Evolutionary conservation across 2,113 vertebrate species (phyloP).

Genomic region (Anoplopoma fimbria): DNA sequence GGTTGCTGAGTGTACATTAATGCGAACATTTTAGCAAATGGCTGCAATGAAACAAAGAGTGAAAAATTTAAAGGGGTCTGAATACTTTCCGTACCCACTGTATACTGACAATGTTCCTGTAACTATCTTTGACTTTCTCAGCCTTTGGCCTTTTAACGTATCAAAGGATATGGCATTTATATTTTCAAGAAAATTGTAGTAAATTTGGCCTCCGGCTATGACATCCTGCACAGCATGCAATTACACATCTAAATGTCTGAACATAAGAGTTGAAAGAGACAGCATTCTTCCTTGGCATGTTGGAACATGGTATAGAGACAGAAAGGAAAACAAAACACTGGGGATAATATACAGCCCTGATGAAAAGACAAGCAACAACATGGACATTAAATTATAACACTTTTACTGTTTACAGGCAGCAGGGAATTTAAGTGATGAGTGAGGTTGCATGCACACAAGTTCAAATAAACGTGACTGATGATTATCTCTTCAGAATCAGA

Average conservation of each 20-base stretch:
- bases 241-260: constrained; percentile 71
- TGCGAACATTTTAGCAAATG: too few relatives aligned
- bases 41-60: too few relatives aligned
- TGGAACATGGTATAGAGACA: constrained; percentile 52
- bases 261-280: constrained; percentile 56
- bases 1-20: too few relatives aligned
- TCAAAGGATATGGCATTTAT: constrained; percentile 42
- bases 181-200: constrained; percentile 30
- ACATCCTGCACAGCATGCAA: constrained; percentile 47
- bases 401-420: constrained; percentile 18
- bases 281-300: constrained; percentile 72
- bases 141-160: background rate
- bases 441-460: background rate
- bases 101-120: background rate
- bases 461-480: constrained; percentile 27
- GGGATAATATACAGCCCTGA: constrained; percentile 25
- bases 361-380: constrained; percentile 35
- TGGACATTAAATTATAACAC: constrained; percentile 15
- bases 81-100: too few relatives aligned
- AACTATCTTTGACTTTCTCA: constrained; percentile 8
- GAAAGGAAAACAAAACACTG: constrained; percentile 46
- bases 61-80: too few relatives aligned
- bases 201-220: constrained; percentile 41
- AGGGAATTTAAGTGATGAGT: constrained; percentile 32
- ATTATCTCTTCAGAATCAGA: constrained; percentile 27